Base-by-base conservation (phyloP, 2,113 vertebrate genomes). In the Microcebus griseorufus region DNA sequence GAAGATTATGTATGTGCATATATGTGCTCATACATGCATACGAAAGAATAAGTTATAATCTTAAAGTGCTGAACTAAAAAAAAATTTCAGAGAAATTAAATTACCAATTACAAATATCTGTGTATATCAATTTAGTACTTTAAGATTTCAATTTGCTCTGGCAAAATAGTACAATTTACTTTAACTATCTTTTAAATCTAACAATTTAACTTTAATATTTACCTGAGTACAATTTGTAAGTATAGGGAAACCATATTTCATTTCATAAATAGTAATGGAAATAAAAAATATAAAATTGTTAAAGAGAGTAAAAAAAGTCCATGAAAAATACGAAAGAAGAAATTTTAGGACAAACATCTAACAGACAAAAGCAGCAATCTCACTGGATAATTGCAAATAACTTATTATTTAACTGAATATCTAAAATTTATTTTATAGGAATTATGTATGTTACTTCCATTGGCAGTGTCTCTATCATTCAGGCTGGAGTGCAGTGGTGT, bases 381-480 rank as follows among this genome's bases (percentile, higher is more conserved):
- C 20, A 51, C 3, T 70, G 48, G 39, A 82, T 88, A 95, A 96
- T 55, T 27, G 73, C 93, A 97, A 70, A 4, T 23, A 94, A 58
- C 27, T 14, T 75, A 23, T 72, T 83, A 32, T 51, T 22, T 32
- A 89, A 78, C 9, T 84, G 48, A 94, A 84, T 45, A 67, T 17
- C 39, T 6, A 18, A 67, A 5, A 27, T 72, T 91, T 70, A 70
- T 34, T 86, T 92, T 39, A 37, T 75, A 48, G 37, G 37, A 75
- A 84, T 73, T 89, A 29, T 34, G 1, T 39, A 48, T 2, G 4
- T 39, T 58, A 14, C 14, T 45, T 75, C 29, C 1, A 58, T 58
- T 22, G 55, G 22, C 55, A 58, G 18, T 22, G 55, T 58, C 55
- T 58, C 55, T 58, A 22, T 58, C 18, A 58, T 58, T 20, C 55